Evolutionary conservation across 2,113 vertebrate genomes (phyloP), one percentile per base, ranked within the genome.

Genomic region (Penelope pileata): DNA sequence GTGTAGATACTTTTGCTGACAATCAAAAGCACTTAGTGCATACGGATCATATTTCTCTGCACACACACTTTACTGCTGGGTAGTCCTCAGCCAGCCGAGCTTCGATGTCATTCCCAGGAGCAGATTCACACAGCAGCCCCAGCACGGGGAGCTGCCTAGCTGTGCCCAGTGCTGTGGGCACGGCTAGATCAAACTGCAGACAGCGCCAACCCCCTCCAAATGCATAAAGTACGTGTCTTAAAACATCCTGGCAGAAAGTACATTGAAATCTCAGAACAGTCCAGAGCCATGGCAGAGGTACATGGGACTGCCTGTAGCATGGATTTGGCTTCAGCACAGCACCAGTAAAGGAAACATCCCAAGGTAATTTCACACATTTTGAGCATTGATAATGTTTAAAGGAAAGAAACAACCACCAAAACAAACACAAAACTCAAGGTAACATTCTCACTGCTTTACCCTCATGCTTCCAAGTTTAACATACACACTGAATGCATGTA

Each of bases 81-180:
- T 51, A 87, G 86, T 73, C 43, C 73, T 42, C 84, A 90, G 51
- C 50, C 50, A 50, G 29, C 69, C 5, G 0, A 82, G 68, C 43
- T 69, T 80, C 90, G 88, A 70, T 76, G 62, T 85, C 86, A 90
- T 73, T 95, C 69, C 86, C 84, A 90, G 83, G 83, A 94, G 83
- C 0, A 53, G 53, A 59, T 48, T 86, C 79, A 83, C 47, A 50
- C 51, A 93, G 75, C 48, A 90, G 38, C 43, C 59, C 34, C 5
- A 60, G 48, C 17, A 86, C 36, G 2, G 27, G 45, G 34, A 69
- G 54, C 14, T 0, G 6, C 36, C 45, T 54, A 2, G 6, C n/a
- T 21, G 59, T 68, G 43, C 22, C 23, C 16, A 32, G 4, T 9
- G 15, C 40, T 2, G 1, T 2, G 13, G 30, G 43, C 53, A 68